These are phyloP conservation scores for Cuniculus paca DNA, from an alignment of 2,797 vertebrate genomes.

Conservation along the genomic window DNA sequence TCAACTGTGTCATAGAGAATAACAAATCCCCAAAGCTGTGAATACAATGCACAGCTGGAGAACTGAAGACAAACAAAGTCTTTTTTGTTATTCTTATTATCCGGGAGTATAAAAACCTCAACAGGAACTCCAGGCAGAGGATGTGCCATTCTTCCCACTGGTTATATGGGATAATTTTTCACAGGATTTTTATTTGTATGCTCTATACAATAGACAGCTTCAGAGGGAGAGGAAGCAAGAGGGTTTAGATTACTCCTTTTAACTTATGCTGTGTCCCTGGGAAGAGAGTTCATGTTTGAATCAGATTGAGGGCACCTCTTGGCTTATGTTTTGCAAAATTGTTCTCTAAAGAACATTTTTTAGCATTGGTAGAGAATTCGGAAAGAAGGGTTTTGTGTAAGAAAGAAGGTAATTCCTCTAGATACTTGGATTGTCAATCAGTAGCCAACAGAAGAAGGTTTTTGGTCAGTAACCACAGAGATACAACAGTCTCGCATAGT, in stretches of 20 bases:
- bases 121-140: conserved; percentile 86
- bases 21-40: conserved; percentile 83
- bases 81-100: conserved; percentile 74
- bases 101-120: conserved; percentile 73
- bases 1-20: conserved; percentile 83
- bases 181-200: not conserved
- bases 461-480: not conserved
- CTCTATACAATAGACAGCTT: not conserved
- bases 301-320: not conserved
- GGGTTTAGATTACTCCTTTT: conserved; percentile 33
- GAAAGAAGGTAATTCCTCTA: not conserved
- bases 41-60: conserved; percentile 85
- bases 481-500: not conserved
- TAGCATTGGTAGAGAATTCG: not conserved
- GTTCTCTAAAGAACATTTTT: not conserved
- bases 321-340: conserved; percentile 3
- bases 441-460: not conserved
- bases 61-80: conserved; percentile 85
- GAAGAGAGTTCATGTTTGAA: not conserved
- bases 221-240: conserved; percentile 3
- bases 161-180: not conserved
- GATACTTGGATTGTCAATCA: not conserved
- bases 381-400: not conserved
- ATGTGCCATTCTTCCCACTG: conserved; percentile 78
- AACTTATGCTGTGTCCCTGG: not conserved